These are phyloP conservation scores for Patella depressa DNA, from an alignment of 2,888 invertebrate genomes.

Conservation along the genomic window DNA sequence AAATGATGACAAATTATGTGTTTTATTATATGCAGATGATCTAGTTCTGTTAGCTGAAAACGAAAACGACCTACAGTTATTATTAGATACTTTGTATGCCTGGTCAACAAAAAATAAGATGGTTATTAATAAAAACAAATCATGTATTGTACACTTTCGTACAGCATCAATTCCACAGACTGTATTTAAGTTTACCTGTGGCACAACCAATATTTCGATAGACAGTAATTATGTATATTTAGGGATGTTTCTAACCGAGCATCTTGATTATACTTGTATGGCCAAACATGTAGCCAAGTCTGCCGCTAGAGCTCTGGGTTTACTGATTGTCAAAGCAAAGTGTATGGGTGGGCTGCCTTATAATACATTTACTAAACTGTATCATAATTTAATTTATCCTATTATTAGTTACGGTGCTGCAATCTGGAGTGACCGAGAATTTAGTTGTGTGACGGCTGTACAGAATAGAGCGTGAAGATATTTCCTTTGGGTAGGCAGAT, in stretches of 20 bases:
- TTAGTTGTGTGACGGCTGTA: slow-evolving; percentile 16
- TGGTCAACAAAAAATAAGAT: slow-evolving; percentile 33
- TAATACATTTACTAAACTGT: too few relatives aligned
- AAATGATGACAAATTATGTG: slow-evolving; percentile 26
- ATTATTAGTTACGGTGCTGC: background rate
- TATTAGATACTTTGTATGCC: slow-evolving; percentile 26
- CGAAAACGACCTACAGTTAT: slow-evolving; percentile 27
- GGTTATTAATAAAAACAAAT: slow-evolving; percentile 33
- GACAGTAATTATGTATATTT: slow-evolving; percentile 29
- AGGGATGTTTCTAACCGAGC: slow-evolving; percentile 15
- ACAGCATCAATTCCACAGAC: slow-evolving; percentile 8
- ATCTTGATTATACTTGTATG: slow-evolving; percentile 20
- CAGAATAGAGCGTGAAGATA: slow-evolving; percentile 18
- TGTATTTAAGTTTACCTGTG: slow-evolving; percentile 27
- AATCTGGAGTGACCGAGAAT: slow-evolving; percentile 18
- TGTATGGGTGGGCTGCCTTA: too few relatives aligned
- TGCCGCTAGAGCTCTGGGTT: slow-evolving; percentile 18
- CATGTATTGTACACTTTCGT: slow-evolving; percentile 39
- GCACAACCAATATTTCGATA: slow-evolving; percentile 13
- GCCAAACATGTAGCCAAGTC: slow-evolving; percentile 15
- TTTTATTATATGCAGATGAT: slow-evolving; percentile 36
- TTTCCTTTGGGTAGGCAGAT: slow-evolving; percentile 25
- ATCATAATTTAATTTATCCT: background rate
- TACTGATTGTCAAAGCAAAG: background rate
- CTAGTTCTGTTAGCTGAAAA: slow-evolving; percentile 31